Percentiles rank a stretch among this genome's conserved stretches.
Evolutionary conservation across 2,113 vertebrate species (phyloP).

Genomic region (Daphoenositta chrysoptera): DNA sequence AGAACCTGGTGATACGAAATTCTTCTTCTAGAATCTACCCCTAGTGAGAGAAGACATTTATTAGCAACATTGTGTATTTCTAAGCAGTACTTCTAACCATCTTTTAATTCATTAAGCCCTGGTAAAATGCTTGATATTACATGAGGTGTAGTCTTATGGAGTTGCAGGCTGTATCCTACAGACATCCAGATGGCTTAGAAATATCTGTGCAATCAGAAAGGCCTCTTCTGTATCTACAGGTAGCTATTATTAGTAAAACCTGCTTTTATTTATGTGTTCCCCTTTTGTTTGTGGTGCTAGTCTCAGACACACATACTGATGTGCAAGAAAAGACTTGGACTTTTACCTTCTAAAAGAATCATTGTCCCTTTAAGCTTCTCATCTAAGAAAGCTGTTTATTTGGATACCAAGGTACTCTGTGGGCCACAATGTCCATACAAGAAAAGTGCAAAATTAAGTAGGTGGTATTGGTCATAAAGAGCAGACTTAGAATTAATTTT

Average conservation of each 20-base stretch:
- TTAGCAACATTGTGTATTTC: neutral
- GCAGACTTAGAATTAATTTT: neutral
- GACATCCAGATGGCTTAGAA: neutral
- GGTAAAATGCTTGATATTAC: neutral
- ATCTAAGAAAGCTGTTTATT: neutral
- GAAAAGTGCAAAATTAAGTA: neutral
- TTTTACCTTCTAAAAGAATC: neutral
- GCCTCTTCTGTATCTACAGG: neutral
- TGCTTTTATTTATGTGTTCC: neutral
- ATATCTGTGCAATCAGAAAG: neutral
- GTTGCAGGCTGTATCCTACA: neutral
- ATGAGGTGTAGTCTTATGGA: neutral
- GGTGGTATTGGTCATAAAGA: neutral
- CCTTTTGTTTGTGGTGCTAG: neutral
- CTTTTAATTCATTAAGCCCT: conserved; percentile 5
- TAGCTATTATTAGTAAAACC: neutral
- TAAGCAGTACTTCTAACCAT: neutral
- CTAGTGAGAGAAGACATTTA: neutral
- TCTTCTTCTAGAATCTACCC: conserved; percentile 9
- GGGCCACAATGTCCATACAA: neutral
- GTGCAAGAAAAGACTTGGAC: neutral
- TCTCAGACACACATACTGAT: neutral
- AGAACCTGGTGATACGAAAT: conserved; percentile 14
- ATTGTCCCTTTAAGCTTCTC: neutral
- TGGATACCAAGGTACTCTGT: neutral